These are phyloP conservation scores for Pycnomerus fuliginosus DNA, from an alignment of 2,888 invertebrate genomes.

Conservation along the genomic window DNA sequence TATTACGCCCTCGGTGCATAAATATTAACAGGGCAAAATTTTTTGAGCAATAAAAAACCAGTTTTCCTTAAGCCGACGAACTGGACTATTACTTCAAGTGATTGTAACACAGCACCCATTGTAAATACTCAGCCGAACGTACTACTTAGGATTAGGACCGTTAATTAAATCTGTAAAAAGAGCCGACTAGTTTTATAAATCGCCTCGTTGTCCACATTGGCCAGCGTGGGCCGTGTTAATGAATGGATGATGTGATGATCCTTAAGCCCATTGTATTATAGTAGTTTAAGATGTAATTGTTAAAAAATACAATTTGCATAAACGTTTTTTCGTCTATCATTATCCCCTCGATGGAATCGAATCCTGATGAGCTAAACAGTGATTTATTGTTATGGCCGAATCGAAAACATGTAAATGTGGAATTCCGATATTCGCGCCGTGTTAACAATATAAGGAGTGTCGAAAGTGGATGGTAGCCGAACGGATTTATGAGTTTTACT, in stretches of 20 bases:
- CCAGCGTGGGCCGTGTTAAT: conserved; percentile 12
- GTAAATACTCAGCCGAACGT: conserved; percentile 13
- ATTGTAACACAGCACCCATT: conserved; percentile 9
- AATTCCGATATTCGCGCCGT: conserved; percentile 32
- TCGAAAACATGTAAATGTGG: conserved; percentile 31
- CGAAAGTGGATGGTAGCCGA: conserved; percentile 45
- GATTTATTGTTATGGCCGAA: conserved; percentile 24
- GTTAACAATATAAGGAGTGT: conserved; percentile 44
- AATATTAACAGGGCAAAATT: no score
- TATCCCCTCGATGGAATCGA: conserved; percentile 13
- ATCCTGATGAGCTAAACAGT: conserved; percentile 17
- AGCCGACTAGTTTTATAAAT: conserved; percentile 12
- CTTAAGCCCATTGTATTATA: conserved; percentile 20
- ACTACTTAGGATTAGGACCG: conserved; percentile 14
- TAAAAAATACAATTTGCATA: conserved; percentile 40
- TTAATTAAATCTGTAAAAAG: conserved; percentile 13
- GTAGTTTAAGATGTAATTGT: conserved; percentile 9
- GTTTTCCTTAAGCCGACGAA: no score
- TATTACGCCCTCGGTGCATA: no score
- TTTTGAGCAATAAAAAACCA: no score
- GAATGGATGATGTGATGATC: conserved; percentile 9
- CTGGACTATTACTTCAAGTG: background rate
- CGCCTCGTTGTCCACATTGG: conserved; percentile 12
- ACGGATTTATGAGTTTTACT: conserved; percentile 46
- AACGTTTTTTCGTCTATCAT: conserved; percentile 30